These are phyloP conservation scores for Harmothoe impar DNA, from an alignment of 2,888 invertebrate genomes.

Conservation along the genomic window DNA sequence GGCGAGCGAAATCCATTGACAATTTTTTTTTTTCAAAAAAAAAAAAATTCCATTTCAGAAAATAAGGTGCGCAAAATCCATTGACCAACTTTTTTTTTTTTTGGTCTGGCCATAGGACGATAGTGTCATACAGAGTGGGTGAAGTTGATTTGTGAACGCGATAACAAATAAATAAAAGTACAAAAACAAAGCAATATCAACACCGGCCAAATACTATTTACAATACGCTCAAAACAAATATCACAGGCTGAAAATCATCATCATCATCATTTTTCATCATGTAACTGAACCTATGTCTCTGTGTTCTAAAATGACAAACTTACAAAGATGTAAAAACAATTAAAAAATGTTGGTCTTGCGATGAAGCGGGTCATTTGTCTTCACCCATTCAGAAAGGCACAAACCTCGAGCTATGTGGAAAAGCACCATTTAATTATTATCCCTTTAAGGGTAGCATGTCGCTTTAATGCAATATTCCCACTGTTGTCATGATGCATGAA, in stretches of 20 bases:
- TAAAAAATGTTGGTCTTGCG: neutral
- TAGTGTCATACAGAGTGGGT: no score
- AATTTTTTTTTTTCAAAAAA: neutral
- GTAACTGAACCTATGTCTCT: neutral
- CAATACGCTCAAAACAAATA: neutral
- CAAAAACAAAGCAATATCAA: neutral
- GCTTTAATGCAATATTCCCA: neutral
- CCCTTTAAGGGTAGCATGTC: neutral
- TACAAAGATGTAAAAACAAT: constrained; percentile 3
- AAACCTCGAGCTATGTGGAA: neutral
- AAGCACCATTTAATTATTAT: neutral
- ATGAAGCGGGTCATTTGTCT: neutral
- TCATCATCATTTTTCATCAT: neutral
- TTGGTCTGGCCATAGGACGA: neutral
- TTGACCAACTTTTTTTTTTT: neutral
- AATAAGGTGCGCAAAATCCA: neutral
- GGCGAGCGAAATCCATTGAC: no score
- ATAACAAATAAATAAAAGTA: neutral
- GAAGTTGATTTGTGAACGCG: neutral
- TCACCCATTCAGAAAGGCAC: neutral
- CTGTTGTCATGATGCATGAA: neutral
- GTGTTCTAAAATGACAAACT: neutral
- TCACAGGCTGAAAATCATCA: neutral
- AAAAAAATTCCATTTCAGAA: neutral
- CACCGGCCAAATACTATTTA: neutral